Percentiles rank a stretch among this genome's conserved stretches.
phyloP scores from a whole-genome alignment of 2,113 vertebrate genomes.

The Ursus arctos region DNA sequence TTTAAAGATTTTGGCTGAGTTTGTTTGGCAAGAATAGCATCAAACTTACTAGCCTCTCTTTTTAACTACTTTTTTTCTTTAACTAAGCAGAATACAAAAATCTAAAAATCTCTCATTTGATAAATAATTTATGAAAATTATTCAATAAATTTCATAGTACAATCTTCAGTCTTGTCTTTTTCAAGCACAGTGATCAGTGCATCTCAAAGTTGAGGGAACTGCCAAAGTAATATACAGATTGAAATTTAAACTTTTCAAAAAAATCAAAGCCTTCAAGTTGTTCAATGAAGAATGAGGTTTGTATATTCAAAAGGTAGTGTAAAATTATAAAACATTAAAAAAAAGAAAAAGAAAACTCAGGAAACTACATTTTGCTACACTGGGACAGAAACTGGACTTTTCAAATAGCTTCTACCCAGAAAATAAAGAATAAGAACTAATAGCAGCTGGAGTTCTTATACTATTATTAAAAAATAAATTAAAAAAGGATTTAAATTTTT shows the following conservation, averaged over 20 bases:
- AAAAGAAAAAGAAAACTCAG: conserved; percentile 58
- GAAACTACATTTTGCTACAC: conserved; percentile 79
- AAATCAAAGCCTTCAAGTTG: conserved; percentile 80
- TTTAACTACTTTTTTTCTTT: conserved; percentile 58
- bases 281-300: conserved; percentile 85
- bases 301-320: conserved; percentile 80
- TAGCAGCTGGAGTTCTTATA: conserved; percentile 75
- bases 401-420: conserved; percentile 69
- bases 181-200: conserved; percentile 89
- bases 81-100: conserved; percentile 86
- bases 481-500: conserved; percentile 80
- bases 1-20: conserved; percentile 83
- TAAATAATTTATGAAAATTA: conserved; percentile 87
- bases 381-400: conserved; percentile 78
- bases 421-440: conserved; percentile 68
- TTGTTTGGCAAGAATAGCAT: conserved; percentile 82
- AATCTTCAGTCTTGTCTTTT: conserved; percentile 87
- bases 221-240: conserved; percentile 83
- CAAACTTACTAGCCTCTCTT: conserved; percentile 83
- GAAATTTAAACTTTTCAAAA: conserved; percentile 75
- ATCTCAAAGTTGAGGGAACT: conserved; percentile 84
- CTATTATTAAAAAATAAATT: conserved; percentile 81
- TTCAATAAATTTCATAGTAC: conserved; percentile 89
- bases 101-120: conserved; percentile 84
- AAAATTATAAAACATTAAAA: conserved; percentile 77